A percentile compares a stretch with the other conserved stretches of the same genome.
Conservation (phyloP, 1,140 invertebrate genomes). For the Rhyzopertha dominica region DNA sequence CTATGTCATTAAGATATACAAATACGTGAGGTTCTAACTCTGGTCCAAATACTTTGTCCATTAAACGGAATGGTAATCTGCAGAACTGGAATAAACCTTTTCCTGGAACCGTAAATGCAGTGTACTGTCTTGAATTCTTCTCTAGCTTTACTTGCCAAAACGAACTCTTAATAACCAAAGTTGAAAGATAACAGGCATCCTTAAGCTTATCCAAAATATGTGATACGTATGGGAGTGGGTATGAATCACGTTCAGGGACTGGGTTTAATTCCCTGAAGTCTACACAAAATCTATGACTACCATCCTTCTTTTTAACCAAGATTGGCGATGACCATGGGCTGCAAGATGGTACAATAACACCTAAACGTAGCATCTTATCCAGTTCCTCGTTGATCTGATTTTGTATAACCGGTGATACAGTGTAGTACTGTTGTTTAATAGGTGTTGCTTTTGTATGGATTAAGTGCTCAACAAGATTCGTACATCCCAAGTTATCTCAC, state of each 20-base stretch:
- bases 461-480: background rate
- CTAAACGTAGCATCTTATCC: background rate
- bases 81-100: conserved; percentile 35
- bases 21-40: conserved; percentile 20
- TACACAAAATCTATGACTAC: conserved; percentile 14
- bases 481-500: background rate
- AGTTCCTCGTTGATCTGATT: background rate
- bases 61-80: conserved; percentile 32
- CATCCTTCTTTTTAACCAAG: conserved; percentile 20
- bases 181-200: conserved; percentile 27
- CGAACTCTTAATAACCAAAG: conserved; percentile 28
- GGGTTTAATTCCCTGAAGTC: conserved; percentile 32
- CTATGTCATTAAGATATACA: conserved; percentile 34
- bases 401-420: background rate
- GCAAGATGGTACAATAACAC: background rate
- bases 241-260: conserved; percentile 27
- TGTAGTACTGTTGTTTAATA: background rate
- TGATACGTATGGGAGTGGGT: conserved; percentile 29
- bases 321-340: conserved; percentile 11
- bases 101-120: conserved; percentile 34
- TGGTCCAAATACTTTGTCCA: conserved; percentile 13
- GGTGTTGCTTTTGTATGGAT: background rate
- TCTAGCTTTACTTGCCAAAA: conserved; percentile 39
- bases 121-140: conserved; percentile 30
- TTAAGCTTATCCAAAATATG: conserved; percentile 34